Percentiles rank a stretch among this genome's conserved stretches.
These are phyloP conservation scores for Empidonax traillii DNA, from an alignment of 2,113 vertebrate species.

Conservation along the genomic window DNA sequence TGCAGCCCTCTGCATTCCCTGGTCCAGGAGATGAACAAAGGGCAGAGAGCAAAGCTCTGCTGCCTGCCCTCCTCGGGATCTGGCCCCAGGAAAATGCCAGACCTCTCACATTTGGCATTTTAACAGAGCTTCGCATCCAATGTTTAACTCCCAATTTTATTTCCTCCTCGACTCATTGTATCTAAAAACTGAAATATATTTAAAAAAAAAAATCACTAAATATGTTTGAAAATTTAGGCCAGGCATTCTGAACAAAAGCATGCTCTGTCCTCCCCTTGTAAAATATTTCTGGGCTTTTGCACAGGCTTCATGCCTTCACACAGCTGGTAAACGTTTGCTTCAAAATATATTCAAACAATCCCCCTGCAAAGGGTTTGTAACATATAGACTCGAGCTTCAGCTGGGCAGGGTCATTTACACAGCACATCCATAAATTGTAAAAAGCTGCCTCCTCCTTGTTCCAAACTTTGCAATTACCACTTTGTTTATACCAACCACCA, in stretches of 20 bases:
- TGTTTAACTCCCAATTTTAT: not conserved
- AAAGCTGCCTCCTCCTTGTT: conserved; percentile 13
- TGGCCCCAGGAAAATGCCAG: not conserved
- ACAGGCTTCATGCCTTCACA: not conserved
- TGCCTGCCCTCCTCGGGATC: not conserved
- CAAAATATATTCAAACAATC: conserved; percentile 4
- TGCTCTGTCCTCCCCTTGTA: not conserved
- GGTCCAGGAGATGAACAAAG: not conserved
- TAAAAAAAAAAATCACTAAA: not conserved
- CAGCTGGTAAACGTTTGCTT: conserved; percentile 37
- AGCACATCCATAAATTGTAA: not conserved
- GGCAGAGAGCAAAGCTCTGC: not conserved
- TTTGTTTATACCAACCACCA: conserved; percentile 29
- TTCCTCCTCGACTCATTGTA: not conserved
- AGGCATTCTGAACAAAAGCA: not conserved
- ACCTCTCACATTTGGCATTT: not conserved
- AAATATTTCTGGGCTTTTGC: conserved; percentile 7
- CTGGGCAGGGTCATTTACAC: not conserved
- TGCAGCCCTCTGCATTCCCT: not conserved
- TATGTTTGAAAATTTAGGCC: not conserved
- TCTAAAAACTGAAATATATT: not conserved
- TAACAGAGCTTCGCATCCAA: not conserved
- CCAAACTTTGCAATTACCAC: conserved; percentile 13
- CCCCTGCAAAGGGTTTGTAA: not conserved
- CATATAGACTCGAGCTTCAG: not conserved